Evolutionary conservation across 2,113 vertebrate species (phyloP).

Genomic region (Oxygymnocypris stewartii): DNA sequence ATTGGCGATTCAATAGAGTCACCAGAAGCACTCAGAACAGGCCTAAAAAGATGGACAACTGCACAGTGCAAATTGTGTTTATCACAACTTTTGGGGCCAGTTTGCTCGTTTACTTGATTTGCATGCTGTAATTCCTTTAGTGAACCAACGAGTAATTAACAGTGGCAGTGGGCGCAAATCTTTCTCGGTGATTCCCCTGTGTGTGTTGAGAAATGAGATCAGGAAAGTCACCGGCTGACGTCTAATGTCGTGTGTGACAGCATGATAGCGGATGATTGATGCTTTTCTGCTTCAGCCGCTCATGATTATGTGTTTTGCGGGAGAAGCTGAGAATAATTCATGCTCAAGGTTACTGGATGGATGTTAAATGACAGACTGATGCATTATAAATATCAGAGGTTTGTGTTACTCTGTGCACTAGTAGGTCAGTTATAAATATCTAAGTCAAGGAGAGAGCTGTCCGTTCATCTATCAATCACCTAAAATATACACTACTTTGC

Average conservation of each 20-base stretch:
- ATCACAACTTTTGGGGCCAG: not conserved
- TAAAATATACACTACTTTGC: not conserved
- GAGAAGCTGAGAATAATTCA: not conserved
- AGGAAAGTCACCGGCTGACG: not conserved
- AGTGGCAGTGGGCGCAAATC: not conserved
- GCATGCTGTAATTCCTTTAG: constrained; percentile 3
- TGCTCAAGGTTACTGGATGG: constrained; percentile 4
- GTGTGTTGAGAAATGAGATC: not conserved
- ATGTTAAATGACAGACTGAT: constrained; percentile 20
- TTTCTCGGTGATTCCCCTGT: not conserved
- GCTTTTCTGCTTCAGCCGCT: not conserved
- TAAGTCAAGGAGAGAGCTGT: not conserved
- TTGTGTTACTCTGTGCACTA: not conserved
- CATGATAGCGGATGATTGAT: not conserved
- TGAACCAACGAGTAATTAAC: not conserved
- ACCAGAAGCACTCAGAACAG: not conserved
- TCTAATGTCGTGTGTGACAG: not conserved
- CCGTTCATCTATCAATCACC: not conserved
- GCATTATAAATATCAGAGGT: not conserved
- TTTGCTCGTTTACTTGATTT: not conserved
- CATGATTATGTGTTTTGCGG: not conserved
- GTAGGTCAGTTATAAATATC: not conserved
- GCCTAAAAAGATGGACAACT: not conserved
- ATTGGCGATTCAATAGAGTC: not conserved
- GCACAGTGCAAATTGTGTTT: not conserved